Evolutionary conservation across 2,888 invertebrate species (phyloP), one percentile per base, ranked within the genome.

Genomic region (Idaea dimidiata): DNA sequence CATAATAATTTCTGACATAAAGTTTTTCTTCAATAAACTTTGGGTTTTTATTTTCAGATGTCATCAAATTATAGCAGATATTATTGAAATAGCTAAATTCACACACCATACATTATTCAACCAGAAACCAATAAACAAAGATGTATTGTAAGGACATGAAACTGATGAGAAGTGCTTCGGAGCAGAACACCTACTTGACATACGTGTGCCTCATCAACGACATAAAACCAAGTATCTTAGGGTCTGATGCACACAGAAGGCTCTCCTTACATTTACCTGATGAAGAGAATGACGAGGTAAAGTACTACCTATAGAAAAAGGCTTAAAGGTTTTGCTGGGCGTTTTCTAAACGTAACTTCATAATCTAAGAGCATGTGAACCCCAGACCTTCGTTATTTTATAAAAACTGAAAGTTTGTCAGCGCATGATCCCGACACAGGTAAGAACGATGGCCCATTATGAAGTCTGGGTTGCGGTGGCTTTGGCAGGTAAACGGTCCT

Each of bases 181-280:
- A 88, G 58, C 88, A 89, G 66, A 89, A 88, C 65, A 77, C 84
- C 16, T 83, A 75, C 62, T 78, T 82, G 57, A 85, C 84, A 1
- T 90, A 89, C 62, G 84, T 88, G 54, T 90, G 90, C 70, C 80
- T 87, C 56, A 69, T 88, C 54, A 82, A 85, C 62, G 81, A 83
- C 53, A 72, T 82, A 32, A 82, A 77, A 56, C 85, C 84, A n/a
- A 72, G 66, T 54, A 31, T 54, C 54, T 43, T 43, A 10, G 43
- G 43, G 54, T 64, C 68, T 24, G 71, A 67, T 24, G 66, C 63
- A 54, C 31, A 63, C 8, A 66, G 63, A 60, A 74, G 59, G 62
- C 74, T 60, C 18, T 64, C 68, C 59, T 43, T 43, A 43, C 72
- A 74, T 17, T 62, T 70, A 59, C 65, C 69, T 17, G 67, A 79